Evolutionary conservation across 2,888 invertebrate species (phyloP), one percentile per base, ranked within the genome.

Genomic region (Parnassius apollo): DNA sequence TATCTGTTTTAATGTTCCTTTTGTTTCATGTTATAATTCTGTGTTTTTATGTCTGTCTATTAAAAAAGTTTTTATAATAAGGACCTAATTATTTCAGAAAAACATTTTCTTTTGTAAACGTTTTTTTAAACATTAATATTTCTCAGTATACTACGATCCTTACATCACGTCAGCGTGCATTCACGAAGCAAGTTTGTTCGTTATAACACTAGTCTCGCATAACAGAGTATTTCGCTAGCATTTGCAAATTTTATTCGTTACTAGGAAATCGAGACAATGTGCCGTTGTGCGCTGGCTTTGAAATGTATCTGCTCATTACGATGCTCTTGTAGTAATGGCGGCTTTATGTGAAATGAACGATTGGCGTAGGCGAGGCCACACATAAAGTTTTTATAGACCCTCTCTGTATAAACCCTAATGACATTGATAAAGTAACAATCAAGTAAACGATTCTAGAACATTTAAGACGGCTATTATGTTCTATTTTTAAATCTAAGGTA

Each of bases 221-320:
- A 69, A 67, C 68, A 65, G 65, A 57, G 64, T 57, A 65, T 66
- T 57, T 69, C 64, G 61, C 69, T 60, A 57, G 65, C 69, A 67
- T 70, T 69, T 66, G 69, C 69, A 61, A 69, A 67, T 51, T 68
- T 68, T 65, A 66, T 64, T 61, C 66, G 49, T 66, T 65, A 65
- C 71, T 66, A 25, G 68, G 70, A 74, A 70, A 13, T 55, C 60
- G 49, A 71, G 68, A 74, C 68, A 71, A 68, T 66, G 51, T 45
- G 68, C 68, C 65, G 63, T 64, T 50, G 66, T 65, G 68, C 64
- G 55, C 66, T 69, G 71, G 68, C 73, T 71, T 66, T 71, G 67
- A 76, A 74, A 65, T 69, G 73, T 59, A 72, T 72, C 74, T 53
- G 18, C 56, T 52, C 59, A 59, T 59, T 64, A 59, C 57, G 53